These are phyloP conservation scores for Metalampra italica DNA, from an alignment of 2,888 invertebrate genomes.

Conservation along the genomic window DNA sequence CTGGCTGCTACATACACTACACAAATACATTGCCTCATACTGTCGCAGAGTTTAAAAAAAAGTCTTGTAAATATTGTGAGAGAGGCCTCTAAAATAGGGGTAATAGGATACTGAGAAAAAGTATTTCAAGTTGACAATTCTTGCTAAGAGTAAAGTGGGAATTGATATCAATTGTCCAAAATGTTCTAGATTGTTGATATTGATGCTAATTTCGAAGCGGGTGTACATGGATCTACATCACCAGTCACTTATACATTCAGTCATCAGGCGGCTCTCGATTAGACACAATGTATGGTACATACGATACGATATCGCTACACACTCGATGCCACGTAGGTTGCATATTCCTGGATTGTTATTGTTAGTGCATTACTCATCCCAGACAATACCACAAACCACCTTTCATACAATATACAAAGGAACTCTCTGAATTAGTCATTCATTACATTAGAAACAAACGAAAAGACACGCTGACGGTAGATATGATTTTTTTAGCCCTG, in stretches of 20 bases:
- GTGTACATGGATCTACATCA: slow-evolving; percentile 23
- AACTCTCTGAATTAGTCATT: too few species aligned
- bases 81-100: too few species aligned
- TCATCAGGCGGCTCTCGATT: slow-evolving; percentile 12
- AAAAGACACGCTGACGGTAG: too few species aligned
- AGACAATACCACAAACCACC: slow-evolving; percentile 1
- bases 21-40: slow-evolving; percentile 29
- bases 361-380: slow-evolving; percentile 11
- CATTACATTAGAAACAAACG: background rate
- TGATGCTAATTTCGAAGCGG: slow-evolving; percentile 5
- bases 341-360: slow-evolving; percentile 11
- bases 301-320: background rate
- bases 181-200: too few species aligned
- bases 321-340: slow-evolving; percentile 7
- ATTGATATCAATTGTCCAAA: too few species aligned
- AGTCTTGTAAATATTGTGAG: too few species aligned
- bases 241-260: slow-evolving; percentile 18
- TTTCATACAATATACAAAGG: background rate
- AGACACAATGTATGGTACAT: slow-evolving; percentile 2
- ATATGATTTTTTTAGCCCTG: slow-evolving; percentile 1
- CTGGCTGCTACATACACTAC: slow-evolving; percentile 27
- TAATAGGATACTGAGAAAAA: too few species aligned
- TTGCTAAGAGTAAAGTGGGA: too few species aligned
- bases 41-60: background rate
- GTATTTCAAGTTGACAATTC: too few species aligned